Evolutionary conservation across 2,797 vertebrate species (phyloP).

Genomic region (Psittacula echo): DNA sequence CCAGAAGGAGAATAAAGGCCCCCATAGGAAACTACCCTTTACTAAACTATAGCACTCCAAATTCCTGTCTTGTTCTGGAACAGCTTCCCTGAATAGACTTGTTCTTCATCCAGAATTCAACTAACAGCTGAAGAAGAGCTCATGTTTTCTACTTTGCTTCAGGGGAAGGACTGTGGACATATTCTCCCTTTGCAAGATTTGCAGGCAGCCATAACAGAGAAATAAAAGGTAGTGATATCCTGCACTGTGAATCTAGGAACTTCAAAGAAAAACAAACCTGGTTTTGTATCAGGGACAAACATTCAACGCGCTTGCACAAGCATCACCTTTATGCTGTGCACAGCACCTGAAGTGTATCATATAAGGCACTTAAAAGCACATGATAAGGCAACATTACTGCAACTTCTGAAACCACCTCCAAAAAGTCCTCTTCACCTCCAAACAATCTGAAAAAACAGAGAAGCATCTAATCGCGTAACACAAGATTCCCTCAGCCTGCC

Average conservation of each 20-base stretch:
- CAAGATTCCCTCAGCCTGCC: background rate
- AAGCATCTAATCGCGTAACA: background rate
- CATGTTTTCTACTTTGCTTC: background rate
- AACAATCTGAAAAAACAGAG: background rate
- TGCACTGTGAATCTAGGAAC: background rate
- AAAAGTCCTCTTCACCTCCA: background rate
- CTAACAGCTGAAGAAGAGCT: background rate
- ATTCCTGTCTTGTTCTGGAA: background rate
- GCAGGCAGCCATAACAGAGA: background rate
- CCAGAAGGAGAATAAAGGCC: background rate
- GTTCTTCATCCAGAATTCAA: background rate
- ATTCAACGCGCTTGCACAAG: background rate
- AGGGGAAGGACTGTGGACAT: background rate
- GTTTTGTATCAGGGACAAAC: background rate
- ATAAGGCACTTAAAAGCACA: background rate
- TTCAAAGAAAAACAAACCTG: background rate
- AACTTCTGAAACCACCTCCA: background rate
- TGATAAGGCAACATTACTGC: background rate
- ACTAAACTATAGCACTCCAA: background rate
- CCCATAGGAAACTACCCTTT: background rate
- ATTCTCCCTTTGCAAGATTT: background rate
- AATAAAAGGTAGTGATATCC: background rate
- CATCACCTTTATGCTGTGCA: background rate
- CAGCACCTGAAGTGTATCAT: background rate
- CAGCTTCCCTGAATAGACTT: background rate